Evolutionary conservation across 2,888 invertebrate genomes (phyloP), one percentile per base, ranked within the genome.

Genomic region (Pemphredon lugubris): DNA sequence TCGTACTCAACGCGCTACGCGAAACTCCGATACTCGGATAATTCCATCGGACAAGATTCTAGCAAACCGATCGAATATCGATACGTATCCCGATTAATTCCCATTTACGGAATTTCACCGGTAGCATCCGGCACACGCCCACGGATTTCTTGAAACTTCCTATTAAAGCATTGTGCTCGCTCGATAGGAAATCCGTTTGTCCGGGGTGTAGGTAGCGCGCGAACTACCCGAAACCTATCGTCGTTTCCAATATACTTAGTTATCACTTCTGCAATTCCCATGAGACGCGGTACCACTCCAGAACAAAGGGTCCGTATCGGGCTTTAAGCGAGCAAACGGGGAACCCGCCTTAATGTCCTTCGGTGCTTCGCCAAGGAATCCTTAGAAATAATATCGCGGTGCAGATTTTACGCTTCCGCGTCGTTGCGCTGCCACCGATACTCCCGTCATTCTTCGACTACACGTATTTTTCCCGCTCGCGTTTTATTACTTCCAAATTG

Each of bases 1-100:
- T n/a, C n/a, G n/a, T n/a, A n/a, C n/a, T n/a, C n/a, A n/a, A n/a
- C n/a, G n/a, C n/a, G n/a, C n/a, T n/a, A n/a, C n/a, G n/a, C n/a
- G n/a, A n/a, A n/a, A n/a, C n/a, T n/a, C n/a, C n/a, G n/a, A n/a
- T n/a, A n/a, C n/a, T n/a, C n/a, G n/a, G n/a, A n/a, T n/a, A n/a
- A n/a, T n/a, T n/a, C n/a, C n/a, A n/a, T n/a, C n/a, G n/a, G n/a
- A n/a, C n/a, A n/a, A n/a, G n/a, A 44, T 23, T 45, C 14, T 6
- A 23, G n/a, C 3, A 32, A 9, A n/a, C n/a, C 39, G 39, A 64
- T 68, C 65, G 64, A 58, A 51, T 58, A 68, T 57, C 68, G 65
- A 68, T 68, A 58, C 45, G 1, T n/a, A 7, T 20, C 3, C 7
- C 45, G 32, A 68, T 58, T 68, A 68, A 57, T 64, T 58, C 32